Base-by-base conservation (phyloP, 2,888 invertebrate genomes). In the Drosophila suboccidentalis region DNA sequence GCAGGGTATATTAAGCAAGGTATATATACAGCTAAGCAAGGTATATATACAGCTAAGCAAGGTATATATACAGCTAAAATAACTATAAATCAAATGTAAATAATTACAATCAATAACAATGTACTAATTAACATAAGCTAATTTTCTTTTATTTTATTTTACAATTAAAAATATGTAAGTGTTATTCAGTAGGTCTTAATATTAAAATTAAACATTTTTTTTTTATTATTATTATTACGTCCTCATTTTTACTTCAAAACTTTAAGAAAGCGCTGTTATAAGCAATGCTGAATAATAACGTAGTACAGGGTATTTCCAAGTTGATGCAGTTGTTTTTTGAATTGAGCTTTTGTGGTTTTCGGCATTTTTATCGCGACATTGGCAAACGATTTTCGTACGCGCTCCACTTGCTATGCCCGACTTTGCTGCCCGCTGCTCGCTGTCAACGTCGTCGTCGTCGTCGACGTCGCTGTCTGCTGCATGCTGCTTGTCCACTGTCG, bases 351-450 rank as follows among this genome's bases (percentile, higher is more conserved):
- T 74, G 57, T 60, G 57, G 68, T 60, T 74, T 78, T 78, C 60
- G 65, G 62, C 53, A 59, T 53, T 87, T 58, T 78, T 85, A 89
- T 78, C 81, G 84, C 81, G 84, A 89, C 84, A 84, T 84, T 84
- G 84, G 87, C 84, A 87, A 87, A 89, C 89, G 80, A 75, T 86
- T 80, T 88, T 77, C 62, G 79, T 77, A 79, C 59, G 82, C 89
- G 89, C 89, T 88, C 78, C 89, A 84, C 89, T 84, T 84, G 89
- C 63, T 80, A 89, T 86, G 87, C 83, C 58, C 41, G 47, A 29
- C 65, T 38, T 19, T 15, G 54, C 41, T 49, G 22, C 15, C 43
- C 39, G 46, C 41, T 49, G 22, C 15, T 39, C 39, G 46, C 41
- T 19, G 19, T 32, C 39, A 19, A 2, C 44, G 11, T 4, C 51